Conservation (phyloP, 2,113 vertebrate species). For the Oophaga pumilio region DNA sequence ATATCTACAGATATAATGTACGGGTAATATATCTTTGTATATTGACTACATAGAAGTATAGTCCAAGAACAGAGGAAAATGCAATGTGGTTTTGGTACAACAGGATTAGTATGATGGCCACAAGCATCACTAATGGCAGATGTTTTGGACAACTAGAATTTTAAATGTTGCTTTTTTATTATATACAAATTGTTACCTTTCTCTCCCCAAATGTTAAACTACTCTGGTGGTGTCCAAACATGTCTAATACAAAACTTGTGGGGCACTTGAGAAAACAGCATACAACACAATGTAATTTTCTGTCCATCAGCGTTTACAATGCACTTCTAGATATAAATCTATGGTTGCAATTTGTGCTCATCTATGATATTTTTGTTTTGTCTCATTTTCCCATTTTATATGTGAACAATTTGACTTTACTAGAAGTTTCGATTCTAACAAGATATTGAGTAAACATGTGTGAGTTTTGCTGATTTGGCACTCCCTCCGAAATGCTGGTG, state of each 20-base stretch:
- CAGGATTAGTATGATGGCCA: background rate
- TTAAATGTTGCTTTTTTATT: background rate
- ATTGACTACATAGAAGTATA: too few species aligned
- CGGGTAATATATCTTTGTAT: too few species aligned
- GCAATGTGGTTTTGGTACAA: background rate
- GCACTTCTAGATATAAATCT: background rate
- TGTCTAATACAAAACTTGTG: background rate
- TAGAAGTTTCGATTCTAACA: background rate
- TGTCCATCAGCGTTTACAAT: background rate
- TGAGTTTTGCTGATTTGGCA: too few species aligned
- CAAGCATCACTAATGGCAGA: background rate
- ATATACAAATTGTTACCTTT: conserved; percentile 17
- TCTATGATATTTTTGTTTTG: background rate
- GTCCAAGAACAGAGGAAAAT: background rate
- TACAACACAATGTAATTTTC: background rate
- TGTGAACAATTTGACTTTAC: background rate
- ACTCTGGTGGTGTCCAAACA: conserved; percentile 24
- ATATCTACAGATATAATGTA: too few species aligned
- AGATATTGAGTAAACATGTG: background rate
- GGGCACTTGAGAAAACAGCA: background rate
- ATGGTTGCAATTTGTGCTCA: background rate
- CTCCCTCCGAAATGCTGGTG: background rate
- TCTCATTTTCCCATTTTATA: background rate
- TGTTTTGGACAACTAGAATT: background rate
- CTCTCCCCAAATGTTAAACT: conserved; percentile 7